Evolutionary conservation across 2,113 vertebrate genomes (phyloP), one percentile per base, ranked within the genome.

Genomic region (Caracal caracal): DNA sequence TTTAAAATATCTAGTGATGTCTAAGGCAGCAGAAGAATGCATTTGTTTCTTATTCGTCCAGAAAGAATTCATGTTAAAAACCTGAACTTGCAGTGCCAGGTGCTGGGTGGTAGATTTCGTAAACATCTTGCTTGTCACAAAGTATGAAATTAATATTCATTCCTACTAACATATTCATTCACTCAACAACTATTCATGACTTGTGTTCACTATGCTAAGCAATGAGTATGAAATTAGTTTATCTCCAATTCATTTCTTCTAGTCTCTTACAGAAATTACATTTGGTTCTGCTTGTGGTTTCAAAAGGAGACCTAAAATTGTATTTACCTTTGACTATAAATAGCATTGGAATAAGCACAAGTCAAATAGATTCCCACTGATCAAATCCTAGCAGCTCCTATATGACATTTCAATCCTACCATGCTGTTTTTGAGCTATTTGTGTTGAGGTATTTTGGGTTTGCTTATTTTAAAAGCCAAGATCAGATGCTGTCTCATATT

Each of bases 321-420:
- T 98, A 94, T 97, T 97, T 97, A 96, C 96, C 95, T 97, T 97
- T 92, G 66, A 95, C 87, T 97, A 96, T 97, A 96, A 97, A 97
- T 97, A 97, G 80, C 80, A 82, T 13, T 96, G 63, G 92, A 97
- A 95, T 97, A 93, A 96, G 95, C 81, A 63, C 87, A 93, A 96
- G 96, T 96, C 97, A 98, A 97, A 97, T 96, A 95, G 97, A 90
- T 97, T 81, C 87, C 92, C 30, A 79, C 85, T 73, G 84, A 98
- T 97, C 81, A 94, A 90, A 97, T 94, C 71, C 93, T n/a, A 97
- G 89, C 92, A 59, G 66, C 79, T 86, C 81, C 76, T 90, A 86
- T 90, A 91, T 92, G 96, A 92, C 95, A 97, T 96, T 97, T 98
- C 96, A 97, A 92, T 96, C 89, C 61, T 82, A 90, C 84, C 86